Base-by-base conservation (phyloP, 2,888 invertebrate genomes). In the Andricus quercusramuli region DNA sequence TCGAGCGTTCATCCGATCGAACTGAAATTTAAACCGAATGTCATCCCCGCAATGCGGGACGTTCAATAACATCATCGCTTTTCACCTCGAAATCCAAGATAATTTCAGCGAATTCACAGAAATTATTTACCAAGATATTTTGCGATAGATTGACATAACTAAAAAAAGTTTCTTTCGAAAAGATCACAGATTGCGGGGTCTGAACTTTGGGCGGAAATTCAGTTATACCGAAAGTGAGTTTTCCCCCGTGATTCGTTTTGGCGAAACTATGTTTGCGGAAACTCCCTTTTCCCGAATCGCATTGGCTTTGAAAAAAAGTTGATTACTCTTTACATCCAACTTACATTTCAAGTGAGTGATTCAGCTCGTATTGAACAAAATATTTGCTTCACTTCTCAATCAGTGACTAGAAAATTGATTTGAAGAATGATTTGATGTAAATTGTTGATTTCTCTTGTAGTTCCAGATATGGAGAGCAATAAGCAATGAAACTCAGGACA, bases 11-110 rank as follows among this genome's bases (percentile, higher is more conserved):
- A 74, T 74, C 56, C 74, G 74, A 74, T 74, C 74, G 74, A 56
- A 74, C 74, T 74, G 74, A 74, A 74, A 74, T 32, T 74, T 56
- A 56, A 74, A 74, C 74, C 51, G 56, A 56, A 74, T 74, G 74
- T 32, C 74, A 74, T 29, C 32, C 56, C 15, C 1, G 3, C 70
- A 70, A 47, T 70, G 29, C 51, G 25, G 51, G 20, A 51, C 29
- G 25, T 56, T n/a, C 56, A 56, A 56, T 56, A 56, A n/a, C n/a
- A 22, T 56, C 56, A 56, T n/a, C 56, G 17, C 17, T 17, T 47
- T 9, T n/a, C 11, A 3, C 9, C 56, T n/a, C n/a, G 11, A n/a
- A 56, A 56, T 11, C 3, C 17, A 3, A n/a, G n/a, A n/a, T n/a
- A n/a, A 56, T n/a, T 56, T 9, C 1, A 56, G n/a, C 9, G 11